phyloP scores from a whole-genome alignment of 2,797 vertebrate genomes.

The Melanotaenia boesemani region DNA sequence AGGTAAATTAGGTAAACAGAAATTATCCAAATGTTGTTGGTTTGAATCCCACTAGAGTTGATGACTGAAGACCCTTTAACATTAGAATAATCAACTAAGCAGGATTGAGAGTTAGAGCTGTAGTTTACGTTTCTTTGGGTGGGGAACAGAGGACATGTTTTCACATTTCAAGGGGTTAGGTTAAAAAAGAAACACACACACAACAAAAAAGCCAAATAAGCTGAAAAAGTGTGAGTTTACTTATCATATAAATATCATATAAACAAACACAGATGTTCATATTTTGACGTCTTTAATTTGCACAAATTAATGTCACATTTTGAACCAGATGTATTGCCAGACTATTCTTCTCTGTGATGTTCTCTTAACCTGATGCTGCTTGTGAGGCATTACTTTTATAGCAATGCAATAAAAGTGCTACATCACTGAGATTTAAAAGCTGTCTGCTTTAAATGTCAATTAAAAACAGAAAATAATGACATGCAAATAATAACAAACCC shows the following conservation, averaged over 20 bases:
- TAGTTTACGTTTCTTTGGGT: not conserved
- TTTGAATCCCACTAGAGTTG: not conserved
- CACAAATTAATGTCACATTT: conserved; percentile 38
- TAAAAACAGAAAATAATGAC: not conserved
- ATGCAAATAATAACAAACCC: not conserved
- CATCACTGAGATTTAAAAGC: conserved; percentile 5
- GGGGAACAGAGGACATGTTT: not conserved
- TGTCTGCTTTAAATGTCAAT: not conserved
- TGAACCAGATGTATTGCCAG: conserved; percentile 1
- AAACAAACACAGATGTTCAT: conserved; percentile 41
- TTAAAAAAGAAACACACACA: no score
- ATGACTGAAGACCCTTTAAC: no score
- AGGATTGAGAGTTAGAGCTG: no score
- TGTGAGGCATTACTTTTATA: conserved; percentile 2
- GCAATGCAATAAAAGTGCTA: conserved; percentile 20
- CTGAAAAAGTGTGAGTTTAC: conserved; percentile 25
- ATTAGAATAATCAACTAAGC: no score
- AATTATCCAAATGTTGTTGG: not conserved
- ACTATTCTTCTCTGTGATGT: not conserved
- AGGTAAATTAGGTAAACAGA: not conserved
- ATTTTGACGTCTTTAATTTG: conserved; percentile 36
- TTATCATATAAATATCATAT: conserved; percentile 8
- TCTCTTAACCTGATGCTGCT: conserved; percentile 3
- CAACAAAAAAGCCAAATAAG: not conserved
- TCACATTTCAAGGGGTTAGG: no score